Percentiles rank a stretch among this genome's conserved stretches.
phyloP scores from a whole-genome alignment of 2,113 vertebrate species.

The Manacus vitellinus region DNA sequence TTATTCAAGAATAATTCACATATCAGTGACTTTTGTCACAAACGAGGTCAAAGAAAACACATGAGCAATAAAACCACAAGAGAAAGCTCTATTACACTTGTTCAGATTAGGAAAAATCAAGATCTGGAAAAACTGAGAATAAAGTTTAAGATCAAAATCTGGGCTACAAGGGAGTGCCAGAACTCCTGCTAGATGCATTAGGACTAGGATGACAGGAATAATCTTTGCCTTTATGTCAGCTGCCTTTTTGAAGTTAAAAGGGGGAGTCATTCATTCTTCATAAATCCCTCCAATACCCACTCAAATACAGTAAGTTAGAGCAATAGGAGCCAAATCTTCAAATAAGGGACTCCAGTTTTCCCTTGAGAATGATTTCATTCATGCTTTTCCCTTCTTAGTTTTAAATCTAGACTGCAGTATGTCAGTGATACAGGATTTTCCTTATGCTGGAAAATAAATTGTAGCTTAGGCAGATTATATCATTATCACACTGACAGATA shows the following conservation, averaged over 20 bases:
- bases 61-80: not conserved
- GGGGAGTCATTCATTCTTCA: not conserved
- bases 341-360: not conserved
- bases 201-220: not conserved
- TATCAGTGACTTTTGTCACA: not conserved
- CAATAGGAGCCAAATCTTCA: not conserved
- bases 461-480: not conserved
- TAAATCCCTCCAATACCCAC: not conserved
- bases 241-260: not conserved
- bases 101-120: not conserved
- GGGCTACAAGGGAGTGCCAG: not conserved
- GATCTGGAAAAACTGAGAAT: not conserved
- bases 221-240: not conserved
- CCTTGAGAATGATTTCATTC: not conserved
- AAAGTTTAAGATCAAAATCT: not conserved
- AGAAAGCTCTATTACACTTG: not conserved
- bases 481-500: not conserved
- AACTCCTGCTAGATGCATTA: not conserved
- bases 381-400: not conserved
- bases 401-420: not conserved
- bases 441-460: not conserved
- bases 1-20: conserved; percentile 25
- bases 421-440: not conserved
- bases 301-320: not conserved
- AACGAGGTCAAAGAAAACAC: conserved; percentile 1